These are phyloP conservation scores for Trissoscelio sp. DNA, from an alignment of 2,888 invertebrate species.

Conservation along the genomic window DNA sequence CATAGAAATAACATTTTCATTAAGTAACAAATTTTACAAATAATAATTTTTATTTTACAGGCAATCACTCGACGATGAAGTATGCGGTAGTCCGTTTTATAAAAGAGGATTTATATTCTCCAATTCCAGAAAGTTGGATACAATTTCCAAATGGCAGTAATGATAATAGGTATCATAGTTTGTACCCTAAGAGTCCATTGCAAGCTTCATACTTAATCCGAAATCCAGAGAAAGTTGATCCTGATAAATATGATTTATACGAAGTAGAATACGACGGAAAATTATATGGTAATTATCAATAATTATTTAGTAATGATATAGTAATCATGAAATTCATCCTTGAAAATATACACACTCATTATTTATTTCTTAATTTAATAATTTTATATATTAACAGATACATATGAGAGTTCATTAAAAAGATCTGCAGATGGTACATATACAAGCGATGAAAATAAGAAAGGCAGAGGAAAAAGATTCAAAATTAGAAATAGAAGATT, in stretches of 20 bases:
- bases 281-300: constrained; percentile 9
- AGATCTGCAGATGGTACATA: constrained; percentile 5
- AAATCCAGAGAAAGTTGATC: not conserved
- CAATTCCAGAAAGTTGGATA: constrained; percentile 5
- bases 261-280: constrained; percentile 9
- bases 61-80: not conserved
- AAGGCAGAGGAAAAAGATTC: constrained; percentile 7
- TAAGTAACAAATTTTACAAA: not conserved
- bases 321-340: not conserved
- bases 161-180: not conserved
- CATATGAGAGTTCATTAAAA: constrained; percentile 10
- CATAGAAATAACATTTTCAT: not conserved
- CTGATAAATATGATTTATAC: not conserved
- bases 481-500: not conserved
- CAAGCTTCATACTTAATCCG: constrained; percentile 4
- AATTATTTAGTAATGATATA: not conserved
- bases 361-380: not conserved
- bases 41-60: constrained; percentile 5
- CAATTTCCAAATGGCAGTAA: not conserved
- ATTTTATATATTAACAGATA: constrained; percentile 8
- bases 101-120: not conserved
- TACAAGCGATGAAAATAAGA: constrained; percentile 20
- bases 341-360: not conserved
- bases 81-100: constrained; percentile 5
- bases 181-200: constrained; percentile 2